Conservation (phyloP, 2,888 invertebrate genomes). For the Nasonovia ribisnigri region DNA sequence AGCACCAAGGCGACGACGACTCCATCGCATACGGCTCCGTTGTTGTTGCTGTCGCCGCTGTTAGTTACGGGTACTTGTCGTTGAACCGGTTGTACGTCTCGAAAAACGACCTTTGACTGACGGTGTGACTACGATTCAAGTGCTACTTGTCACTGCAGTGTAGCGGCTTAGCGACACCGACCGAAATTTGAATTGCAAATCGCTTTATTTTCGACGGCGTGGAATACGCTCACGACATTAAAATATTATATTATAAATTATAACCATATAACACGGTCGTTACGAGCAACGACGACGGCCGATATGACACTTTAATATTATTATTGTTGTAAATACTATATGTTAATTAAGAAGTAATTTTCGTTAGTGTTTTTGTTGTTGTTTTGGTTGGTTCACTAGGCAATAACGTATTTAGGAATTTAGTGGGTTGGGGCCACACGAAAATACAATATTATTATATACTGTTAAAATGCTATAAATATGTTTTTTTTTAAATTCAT, state of each 20-base stretch:
- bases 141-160: not conserved
- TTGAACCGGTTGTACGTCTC: not conserved
- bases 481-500: no score
- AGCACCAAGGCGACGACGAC: not conserved
- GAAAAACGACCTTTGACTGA: not conserved
- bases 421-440: no score
- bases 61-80: not conserved
- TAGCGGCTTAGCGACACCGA: not conserved
- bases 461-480: no score
- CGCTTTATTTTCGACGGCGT: not conserved
- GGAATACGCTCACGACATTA: not conserved
- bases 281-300: not conserved
- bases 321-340: no score
- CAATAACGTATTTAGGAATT: no score
- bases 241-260: not conserved
- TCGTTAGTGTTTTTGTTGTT: no score
- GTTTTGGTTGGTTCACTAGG: no score
- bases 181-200: slow-evolving; percentile 10
- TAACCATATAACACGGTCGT: not conserved
- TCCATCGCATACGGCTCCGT: not conserved
- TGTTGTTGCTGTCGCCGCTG: not conserved
- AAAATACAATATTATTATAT: no score
- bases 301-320: not conserved
- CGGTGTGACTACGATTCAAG: not conserved
- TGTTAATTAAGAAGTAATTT: not conserved